These are phyloP conservation scores for Arrhamphus sclerolepis DNA, from an alignment of 2,797 vertebrate genomes.

Conservation along the genomic window DNA sequence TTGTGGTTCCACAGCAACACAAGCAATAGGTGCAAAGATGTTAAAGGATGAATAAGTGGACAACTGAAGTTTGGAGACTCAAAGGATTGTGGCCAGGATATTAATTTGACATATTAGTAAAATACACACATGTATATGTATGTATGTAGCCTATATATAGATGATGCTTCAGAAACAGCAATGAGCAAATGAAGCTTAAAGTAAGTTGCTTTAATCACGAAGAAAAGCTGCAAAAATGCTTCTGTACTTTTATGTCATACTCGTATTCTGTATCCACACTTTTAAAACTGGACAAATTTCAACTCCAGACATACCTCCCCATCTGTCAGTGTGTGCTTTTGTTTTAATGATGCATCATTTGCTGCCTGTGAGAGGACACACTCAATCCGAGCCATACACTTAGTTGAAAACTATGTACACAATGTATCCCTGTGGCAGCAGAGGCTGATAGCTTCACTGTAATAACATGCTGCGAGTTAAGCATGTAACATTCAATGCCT, in stretches of 20 bases:
- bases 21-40: conserved; percentile 10
- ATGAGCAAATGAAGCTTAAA: too few species aligned
- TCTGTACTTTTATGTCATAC: too few species aligned
- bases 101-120: not conserved
- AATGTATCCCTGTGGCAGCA: conserved; percentile 11
- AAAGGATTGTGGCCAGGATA: not conserved
- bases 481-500: conserved; percentile 39
- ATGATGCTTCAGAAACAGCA: too few species aligned
- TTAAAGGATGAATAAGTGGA: not conserved
- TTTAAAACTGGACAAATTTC: not conserved
- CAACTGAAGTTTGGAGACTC: not conserved
- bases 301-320: conserved; percentile 23
- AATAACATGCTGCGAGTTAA: conserved; percentile 22
- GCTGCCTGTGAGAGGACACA: conserved; percentile 28
- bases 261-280: not conserved
- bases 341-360: conserved; percentile 43
- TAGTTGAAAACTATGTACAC: conserved; percentile 11
- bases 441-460: conserved; percentile 26
- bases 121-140: too few species aligned
- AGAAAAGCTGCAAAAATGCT: too few species aligned
- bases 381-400: conserved; percentile 14
- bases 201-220: too few species aligned
- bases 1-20: not conserved
- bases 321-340: conserved; percentile 58
- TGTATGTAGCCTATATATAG: too few species aligned